Evolutionary conservation across 1,140 invertebrate species (phyloP), one percentile per base, ranked within the genome.

Genomic region (Brachionus asplanchnoidis): DNA sequence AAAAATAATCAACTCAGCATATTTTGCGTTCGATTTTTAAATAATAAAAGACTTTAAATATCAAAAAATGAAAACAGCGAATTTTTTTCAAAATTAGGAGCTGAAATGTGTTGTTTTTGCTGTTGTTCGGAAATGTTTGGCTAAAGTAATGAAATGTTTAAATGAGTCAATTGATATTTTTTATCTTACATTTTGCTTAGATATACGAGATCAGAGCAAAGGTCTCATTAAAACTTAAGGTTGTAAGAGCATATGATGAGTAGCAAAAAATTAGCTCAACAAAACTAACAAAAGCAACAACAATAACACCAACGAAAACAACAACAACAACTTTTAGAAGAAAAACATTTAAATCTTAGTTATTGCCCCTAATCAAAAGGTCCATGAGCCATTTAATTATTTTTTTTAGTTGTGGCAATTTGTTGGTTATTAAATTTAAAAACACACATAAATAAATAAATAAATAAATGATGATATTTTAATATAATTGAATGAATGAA

Each of bases 331-430:
- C n/a, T 12, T 5, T 46, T 44, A 60, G 20, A 60, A 60, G n/a
- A 60, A 60, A 60, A 60, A 60, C 53, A 60, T 60, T 60, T 60
- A 60, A 60, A 60, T 20, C 53, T 60, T 60, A 60, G 53, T 60
- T 60, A 60, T 60, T 60, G 20, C 53, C 53, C 53, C 53, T 60
- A 60, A 60, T 60, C 26, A 68, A 68, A 68, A 68, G 66, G 66
- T 68, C 26, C 66, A 40, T 68, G 66, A 68, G 66, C 66, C 66
- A 68, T 68, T 68, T 68, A 68, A 68, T 68, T 68, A 68, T 68
- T 68, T 32, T 68, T 14, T 68, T 32, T 68, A 0, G 12, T 32
- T 68, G 66, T 68, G 66, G 66, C 32, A 68, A 68, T 68, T 68
- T 68, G 66, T 68, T 68, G 66, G 66, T 40, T 68, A 68, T 68